Conservation (phyloP, 2,888 invertebrate genomes). For the Euzophera pinguis region DNA sequence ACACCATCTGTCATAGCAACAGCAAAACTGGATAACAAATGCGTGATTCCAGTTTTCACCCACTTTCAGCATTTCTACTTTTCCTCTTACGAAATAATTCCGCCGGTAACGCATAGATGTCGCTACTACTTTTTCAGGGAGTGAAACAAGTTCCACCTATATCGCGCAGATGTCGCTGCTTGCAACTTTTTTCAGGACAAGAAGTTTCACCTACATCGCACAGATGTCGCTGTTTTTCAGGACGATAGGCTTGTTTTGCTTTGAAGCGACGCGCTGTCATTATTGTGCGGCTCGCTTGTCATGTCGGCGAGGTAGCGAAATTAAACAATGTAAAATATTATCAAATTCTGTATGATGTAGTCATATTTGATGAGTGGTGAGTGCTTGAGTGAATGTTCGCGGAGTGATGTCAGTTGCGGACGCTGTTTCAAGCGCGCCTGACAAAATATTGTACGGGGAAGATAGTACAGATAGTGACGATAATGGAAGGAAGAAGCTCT, state of each 20-base stretch:
- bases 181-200: not conserved
- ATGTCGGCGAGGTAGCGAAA: conserved; percentile 63
- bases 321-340: conserved; percentile 56
- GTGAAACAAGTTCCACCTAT: too few relatives aligned
- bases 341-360: conserved; percentile 74
- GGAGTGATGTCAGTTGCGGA: conserved; percentile 69
- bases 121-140: conserved; percentile 21
- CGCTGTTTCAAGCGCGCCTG: conserved; percentile 44
- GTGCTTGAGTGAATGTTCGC: conserved; percentile 56
- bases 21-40: not conserved
- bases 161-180: too few relatives aligned
- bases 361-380: conserved; percentile 54
- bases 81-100: conserved; percentile 26
- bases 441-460: conserved; percentile 55
- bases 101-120: conserved; percentile 35
- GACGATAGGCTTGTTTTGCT: conserved; percentile 61
- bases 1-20: too few relatives aligned
- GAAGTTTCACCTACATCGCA: too few relatives aligned
- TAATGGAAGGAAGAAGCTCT: conserved; percentile 87
- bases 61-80: not conserved
- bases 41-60: not conserved
- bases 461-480: conserved; percentile 88
- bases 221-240: conserved; percentile 14
- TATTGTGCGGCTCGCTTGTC: conserved; percentile 70
- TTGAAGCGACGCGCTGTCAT: conserved; percentile 67